A percentile compares a stretch with the other conserved stretches of the same genome.
These are phyloP conservation scores for Rhineura floridana DNA, from an alignment of 2,113 vertebrate genomes.

Conservation along the genomic window DNA sequence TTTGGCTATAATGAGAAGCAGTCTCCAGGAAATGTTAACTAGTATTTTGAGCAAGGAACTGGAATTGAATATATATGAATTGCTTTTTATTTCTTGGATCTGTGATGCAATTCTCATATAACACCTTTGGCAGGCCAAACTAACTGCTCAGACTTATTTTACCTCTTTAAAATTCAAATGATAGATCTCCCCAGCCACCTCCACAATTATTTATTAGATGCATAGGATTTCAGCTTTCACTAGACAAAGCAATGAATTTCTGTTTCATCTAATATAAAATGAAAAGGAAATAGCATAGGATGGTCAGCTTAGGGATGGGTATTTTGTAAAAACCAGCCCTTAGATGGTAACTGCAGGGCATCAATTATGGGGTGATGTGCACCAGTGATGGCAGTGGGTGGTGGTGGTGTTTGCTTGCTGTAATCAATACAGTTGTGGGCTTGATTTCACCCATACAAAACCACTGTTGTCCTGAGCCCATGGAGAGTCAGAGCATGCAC, in stretches of 20 bases:
- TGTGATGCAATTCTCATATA: not conserved
- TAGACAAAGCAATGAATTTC: not conserved
- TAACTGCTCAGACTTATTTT: not conserved
- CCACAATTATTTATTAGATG: constrained; percentile 14
- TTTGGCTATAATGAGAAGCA: not conserved
- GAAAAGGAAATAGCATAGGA: not conserved
- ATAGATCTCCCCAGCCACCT: not conserved
- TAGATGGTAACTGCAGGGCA: no score
- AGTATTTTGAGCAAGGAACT: not conserved
- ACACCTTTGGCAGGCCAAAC: not conserved
- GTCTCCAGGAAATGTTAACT: not conserved
- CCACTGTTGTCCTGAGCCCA: no score
- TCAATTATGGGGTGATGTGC: no score
- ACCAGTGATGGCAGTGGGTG: no score
- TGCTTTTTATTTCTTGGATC: not conserved
- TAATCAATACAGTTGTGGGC: no score
- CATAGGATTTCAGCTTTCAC: not conserved
- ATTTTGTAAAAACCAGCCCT: not conserved
- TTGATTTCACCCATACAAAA: no score
- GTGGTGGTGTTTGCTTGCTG: no score
- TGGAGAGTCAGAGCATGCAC: no score
- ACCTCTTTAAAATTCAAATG: not conserved
- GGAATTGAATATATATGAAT: not conserved
- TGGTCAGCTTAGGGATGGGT: not conserved
- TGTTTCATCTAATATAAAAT: not conserved